These are phyloP conservation scores for Amblyopsis rosae DNA, from an alignment of 2,113 vertebrate genomes.

Conservation along the genomic window DNA sequence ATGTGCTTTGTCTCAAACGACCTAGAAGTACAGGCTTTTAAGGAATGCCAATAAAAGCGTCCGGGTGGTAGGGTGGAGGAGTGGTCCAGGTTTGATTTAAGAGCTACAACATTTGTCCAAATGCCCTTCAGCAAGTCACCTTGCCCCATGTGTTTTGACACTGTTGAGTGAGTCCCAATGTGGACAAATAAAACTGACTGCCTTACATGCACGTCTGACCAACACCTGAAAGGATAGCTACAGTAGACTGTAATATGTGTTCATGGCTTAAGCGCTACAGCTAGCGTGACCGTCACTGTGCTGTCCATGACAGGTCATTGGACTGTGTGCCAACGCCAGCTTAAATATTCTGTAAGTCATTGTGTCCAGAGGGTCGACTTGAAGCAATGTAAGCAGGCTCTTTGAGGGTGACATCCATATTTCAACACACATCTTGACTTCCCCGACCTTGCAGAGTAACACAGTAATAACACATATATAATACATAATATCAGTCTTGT, in stretches of 20 bases:
- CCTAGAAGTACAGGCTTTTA: background rate
- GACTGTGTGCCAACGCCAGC: conserved; percentile 34
- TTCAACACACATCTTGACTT: conserved; percentile 75
- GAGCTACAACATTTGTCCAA: background rate
- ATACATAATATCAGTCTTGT: conserved; percentile 76
- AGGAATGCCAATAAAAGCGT: background rate
- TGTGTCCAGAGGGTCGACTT: conserved; percentile 68
- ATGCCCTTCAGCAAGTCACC: background rate
- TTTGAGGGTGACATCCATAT: conserved; percentile 70
- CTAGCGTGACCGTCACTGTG: conserved; percentile 6
- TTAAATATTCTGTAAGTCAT: conserved; percentile 61
- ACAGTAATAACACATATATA: conserved; percentile 81
- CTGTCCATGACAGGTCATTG: conserved; percentile 27
- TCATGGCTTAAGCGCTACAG: background rate
- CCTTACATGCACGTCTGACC: background rate
- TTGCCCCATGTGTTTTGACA: background rate
- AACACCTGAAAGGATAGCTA: background rate
- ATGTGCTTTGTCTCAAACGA: conserved; percentile 31
- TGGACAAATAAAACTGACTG: too few species aligned
- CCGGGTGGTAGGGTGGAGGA: too few species aligned
- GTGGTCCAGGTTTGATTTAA: background rate
- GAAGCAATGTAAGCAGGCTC: conserved; percentile 61
- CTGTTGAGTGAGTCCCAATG: background rate
- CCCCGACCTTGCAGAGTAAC: conserved; percentile 70
- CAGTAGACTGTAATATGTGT: conserved; percentile 12